Conservation (phyloP, 2,797 vertebrate genomes). For the Acipenser transmontanus region DNA sequence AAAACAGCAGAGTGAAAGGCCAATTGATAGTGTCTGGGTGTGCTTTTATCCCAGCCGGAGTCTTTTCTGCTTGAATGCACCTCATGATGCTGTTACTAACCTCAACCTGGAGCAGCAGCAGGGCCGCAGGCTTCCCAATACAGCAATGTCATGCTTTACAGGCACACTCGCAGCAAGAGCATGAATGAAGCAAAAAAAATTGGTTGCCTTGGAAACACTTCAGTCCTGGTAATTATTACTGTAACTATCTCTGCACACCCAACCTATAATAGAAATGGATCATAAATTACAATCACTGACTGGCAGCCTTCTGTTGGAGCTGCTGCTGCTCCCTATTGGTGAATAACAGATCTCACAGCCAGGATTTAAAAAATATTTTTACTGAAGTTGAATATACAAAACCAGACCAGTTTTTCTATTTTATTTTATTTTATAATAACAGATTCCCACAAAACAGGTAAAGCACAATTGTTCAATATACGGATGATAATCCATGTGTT, state of each 20-base stretch:
- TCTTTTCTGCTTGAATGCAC: constrained; percentile 60
- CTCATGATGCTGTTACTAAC: constrained; percentile 65
- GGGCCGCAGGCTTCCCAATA: constrained; percentile 64
- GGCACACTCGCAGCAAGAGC: constrained; percentile 63
- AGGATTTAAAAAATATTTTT: no score
- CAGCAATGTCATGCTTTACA: constrained; percentile 80
- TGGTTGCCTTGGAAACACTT: constrained; percentile 96
- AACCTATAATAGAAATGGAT: constrained; percentile 98
- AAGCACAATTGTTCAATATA: no score
- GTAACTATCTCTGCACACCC: constrained; percentile 95
- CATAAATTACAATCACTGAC: constrained; percentile 87
- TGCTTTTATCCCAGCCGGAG: constrained; percentile 59
- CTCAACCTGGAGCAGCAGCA: constrained; percentile 61
- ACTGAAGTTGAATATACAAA: no score
- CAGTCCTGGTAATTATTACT: constrained; percentile 96
- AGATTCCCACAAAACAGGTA: no score
- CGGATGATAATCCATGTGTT: no score
- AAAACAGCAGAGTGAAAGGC: constrained; percentile 36
- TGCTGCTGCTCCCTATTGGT: constrained; percentile 72
- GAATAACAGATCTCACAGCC: constrained; percentile 23
- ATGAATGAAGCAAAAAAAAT: constrained; percentile 51
- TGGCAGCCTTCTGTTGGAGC: constrained; percentile 75
- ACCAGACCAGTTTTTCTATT: no score
- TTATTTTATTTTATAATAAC: no score
- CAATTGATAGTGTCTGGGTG: constrained; percentile 25